Evolutionary conservation across 92 coral and sea anemone genomes (phyloP).

Genomic region (Metridium senile): DNA sequence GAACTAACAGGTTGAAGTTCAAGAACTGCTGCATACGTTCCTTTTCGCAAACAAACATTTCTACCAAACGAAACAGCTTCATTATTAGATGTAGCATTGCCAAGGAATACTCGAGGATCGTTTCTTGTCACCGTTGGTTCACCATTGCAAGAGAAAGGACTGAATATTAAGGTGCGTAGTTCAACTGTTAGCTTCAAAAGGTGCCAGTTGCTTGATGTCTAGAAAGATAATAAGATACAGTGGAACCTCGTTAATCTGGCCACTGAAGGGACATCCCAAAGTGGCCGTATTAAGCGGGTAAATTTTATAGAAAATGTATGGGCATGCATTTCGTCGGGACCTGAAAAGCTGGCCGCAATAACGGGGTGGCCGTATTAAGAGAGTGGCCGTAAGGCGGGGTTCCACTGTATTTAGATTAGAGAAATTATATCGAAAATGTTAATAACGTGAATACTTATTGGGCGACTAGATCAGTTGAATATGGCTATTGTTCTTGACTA

Average conservation of each 20-base stretch:
- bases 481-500: too few species aligned
- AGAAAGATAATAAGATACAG: conserved; percentile 22
- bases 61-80: conserved; percentile 70
- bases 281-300: too few species aligned
- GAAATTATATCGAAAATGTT: too few species aligned
- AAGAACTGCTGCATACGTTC: conserved; percentile 57
- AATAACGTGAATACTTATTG: too few species aligned
- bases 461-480: too few species aligned
- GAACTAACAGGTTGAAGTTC: conserved; percentile 61
- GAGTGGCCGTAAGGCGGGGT: too few species aligned
- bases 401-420: not conserved
- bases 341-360: too few species aligned
- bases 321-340: too few species aligned
- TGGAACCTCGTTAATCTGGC: too few species aligned
- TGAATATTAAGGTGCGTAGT: conserved; percentile 64
- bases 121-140: conserved; percentile 54
- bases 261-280: too few species aligned
- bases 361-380: too few species aligned
- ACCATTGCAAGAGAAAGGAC: conserved; percentile 75
- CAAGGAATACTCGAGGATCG: conserved; percentile 37
- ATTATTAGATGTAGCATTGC: conserved; percentile 36
- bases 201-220: conserved; percentile 79
- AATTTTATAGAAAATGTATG: too few species aligned
- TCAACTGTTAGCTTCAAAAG: conserved; percentile 48
- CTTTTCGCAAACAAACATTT: conserved; percentile 66